Base-by-base conservation (phyloP, 2,888 invertebrate genomes). In the Papilio demoleus region DNA sequence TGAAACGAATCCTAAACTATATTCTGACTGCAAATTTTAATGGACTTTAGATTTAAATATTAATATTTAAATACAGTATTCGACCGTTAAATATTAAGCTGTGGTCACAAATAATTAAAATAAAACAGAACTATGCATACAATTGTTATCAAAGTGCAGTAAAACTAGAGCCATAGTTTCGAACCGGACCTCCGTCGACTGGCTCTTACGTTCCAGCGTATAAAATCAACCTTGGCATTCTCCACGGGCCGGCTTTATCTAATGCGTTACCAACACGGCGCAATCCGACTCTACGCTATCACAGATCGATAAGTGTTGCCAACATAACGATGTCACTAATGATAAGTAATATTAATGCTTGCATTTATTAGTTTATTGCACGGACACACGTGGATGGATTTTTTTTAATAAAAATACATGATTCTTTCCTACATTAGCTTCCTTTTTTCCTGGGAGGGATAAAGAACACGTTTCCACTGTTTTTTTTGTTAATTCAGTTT, bases 141-240 rank as follows among this genome's bases (percentile, higher is more conserved):
- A n/a, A n/a, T n/a, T n/a, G n/a, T n/a, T n/a, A n/a, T n/a, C n/a
- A n/a, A n/a, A n/a, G n/a, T n/a, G n/a, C n/a, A n/a, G n/a, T n/a
- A n/a, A n/a, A 24, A 24, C 24, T 4, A 27, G n/a, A 31, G 53
- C n/a, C n/a, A 12, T 31, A n/a, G 22, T 31, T 31, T 8, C 27
- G 17, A 56, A 56, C 53, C 31, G 53, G 53, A 56, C 53, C 53
- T 56, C 31, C 27, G n/a, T 27, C 17, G 27, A 19, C 45, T 42
- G 31, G 31, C 27, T n/a, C 31, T 53, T 62, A 60, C 67, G 59
- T 38, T 58, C 62, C n/a, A 31, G 31, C 31, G 38, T 38, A 38
- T 38, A 47, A 70, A 70, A 67, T 38, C 45, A 67, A 65, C 73
- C 73, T 73, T 73, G 71, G 70, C 73, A 73, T 73, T 73, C 70